Evolutionary conservation across 2,797 vertebrate species (phyloP), one percentile per base, ranked within the genome.

Genomic region (Gadopsis marmoratus): DNA sequence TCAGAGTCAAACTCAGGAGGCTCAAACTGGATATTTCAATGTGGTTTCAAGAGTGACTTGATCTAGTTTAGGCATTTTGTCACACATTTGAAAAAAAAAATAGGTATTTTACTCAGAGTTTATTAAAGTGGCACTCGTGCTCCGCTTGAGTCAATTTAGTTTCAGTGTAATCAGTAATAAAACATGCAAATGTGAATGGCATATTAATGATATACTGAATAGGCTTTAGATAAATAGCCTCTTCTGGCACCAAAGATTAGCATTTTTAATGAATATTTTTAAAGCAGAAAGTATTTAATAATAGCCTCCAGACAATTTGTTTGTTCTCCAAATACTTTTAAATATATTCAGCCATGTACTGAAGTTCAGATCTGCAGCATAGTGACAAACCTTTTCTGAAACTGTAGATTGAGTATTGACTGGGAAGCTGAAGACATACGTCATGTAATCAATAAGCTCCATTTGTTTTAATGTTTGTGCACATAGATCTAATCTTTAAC

Each of bases 101-200:
- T 0, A 59, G 50, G 54, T 29, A 41, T 60, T 83, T 76, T 16
- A 71, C 14, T 69, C 53, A 19, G 72, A 17, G 56, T 59, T 62
- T 26, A 76, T 78, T 70, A 47, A 78, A 71, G 68, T 10, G 4
- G 16, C n/a, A 48, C 41, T 59, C 1, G 0, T 45, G 70, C 51
- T 66, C 33, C 58, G 53, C 37, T 76, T 10, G n/a, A 79, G 55
- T 65, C 59, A 39, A 50, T 83, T 81, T 64, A 59, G 54, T 73
- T 76, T 81, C 37, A 50, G 43, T 53, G 51, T 33, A 67, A 83
- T 71, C 29, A 58, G 39, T 54, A 63, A 64, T 77, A 69, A 81
- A 80, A 86, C 6, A 23, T 64, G 31, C 56, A 53, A 55, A 68
- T 67, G 58, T 70, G 63, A 71, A 37, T 23, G 47, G 51, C 59